Conservation (phyloP, 2,888 invertebrate species). For the Pseudolycoriella hygida region DNA sequence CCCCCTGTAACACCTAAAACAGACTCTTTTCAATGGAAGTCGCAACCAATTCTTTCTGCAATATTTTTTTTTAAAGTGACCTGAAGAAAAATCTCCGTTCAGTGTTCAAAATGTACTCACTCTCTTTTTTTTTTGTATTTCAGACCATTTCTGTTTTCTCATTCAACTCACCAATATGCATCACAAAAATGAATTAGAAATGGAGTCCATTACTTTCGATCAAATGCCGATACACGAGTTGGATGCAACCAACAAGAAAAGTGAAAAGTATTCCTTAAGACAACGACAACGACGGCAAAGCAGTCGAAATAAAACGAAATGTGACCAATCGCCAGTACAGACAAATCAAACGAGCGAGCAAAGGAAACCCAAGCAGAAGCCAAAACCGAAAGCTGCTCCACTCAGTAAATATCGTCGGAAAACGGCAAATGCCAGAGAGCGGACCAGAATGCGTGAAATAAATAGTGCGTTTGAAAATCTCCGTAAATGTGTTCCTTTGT, state of each 20-base stretch:
- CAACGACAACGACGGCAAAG: constrained; percentile 37
- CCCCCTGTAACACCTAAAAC: too few relatives aligned
- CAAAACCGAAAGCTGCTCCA: constrained; percentile 49
- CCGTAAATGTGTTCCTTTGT: constrained; percentile 51
- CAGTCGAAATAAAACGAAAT: constrained; percentile 1
- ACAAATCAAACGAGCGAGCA: constrained; percentile 10
- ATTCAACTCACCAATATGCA: constrained; percentile 5
- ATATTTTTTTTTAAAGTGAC: too few relatives aligned
- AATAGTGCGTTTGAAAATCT: constrained; percentile 76
- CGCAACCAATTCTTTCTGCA: too few relatives aligned
- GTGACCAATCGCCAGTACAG: neutral
- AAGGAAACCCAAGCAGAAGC: constrained; percentile 18
- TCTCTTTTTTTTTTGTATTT: too few relatives aligned
- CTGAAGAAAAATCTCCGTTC: too few relatives aligned
- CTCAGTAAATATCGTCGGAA: constrained; percentile 78
- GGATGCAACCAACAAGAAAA: constrained; percentile 23
- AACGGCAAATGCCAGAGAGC: constrained; percentile 77
- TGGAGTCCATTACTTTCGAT: neutral
- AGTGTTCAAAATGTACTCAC: too few relatives aligned
- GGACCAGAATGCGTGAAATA: constrained; percentile 77
- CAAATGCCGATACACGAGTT: neutral
- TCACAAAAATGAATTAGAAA: constrained; percentile 4
- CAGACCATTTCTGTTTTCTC: neutral
- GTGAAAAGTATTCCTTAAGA: constrained; percentile 48
- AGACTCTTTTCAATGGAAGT: too few relatives aligned